These are phyloP conservation scores for Terrapene triunguis DNA, from an alignment of 2,113 vertebrate genomes.

Conservation along the genomic window DNA sequence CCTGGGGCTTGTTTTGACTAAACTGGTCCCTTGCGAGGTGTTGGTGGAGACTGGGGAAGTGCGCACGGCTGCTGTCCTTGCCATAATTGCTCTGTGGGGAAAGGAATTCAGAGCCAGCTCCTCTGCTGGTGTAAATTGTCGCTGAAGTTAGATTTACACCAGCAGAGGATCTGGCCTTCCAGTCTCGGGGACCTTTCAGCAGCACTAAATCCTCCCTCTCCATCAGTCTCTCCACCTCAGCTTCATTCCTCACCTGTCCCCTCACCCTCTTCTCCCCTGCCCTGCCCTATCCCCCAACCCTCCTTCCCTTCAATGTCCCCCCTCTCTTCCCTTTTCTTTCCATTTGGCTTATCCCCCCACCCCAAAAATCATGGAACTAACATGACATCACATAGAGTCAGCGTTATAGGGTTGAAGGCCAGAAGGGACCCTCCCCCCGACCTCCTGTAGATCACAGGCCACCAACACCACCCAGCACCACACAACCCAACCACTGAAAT, in stretches of 20 bases:
- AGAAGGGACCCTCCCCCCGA: background rate
- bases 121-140: too few species aligned
- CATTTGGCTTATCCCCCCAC: too few species aligned
- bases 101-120: background rate
- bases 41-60: background rate
- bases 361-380: background rate
- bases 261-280: background rate
- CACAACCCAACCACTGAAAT: background rate
- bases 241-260: background rate
- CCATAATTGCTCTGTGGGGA: background rate
- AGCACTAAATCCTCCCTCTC: background rate
- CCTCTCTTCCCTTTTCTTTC: too few species aligned
- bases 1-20: too few species aligned
- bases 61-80: background rate
- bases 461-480: background rate
- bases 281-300: too few species aligned
- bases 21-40: background rate
- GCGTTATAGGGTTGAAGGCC: background rate
- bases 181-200: background rate
- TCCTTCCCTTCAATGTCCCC: background rate
- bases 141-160: background rate
- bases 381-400: background rate
- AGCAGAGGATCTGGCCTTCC: background rate
- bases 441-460: background rate
- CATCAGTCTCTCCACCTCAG: background rate